Percentiles rank a stretch among this genome's conserved stretches.
These are phyloP conservation scores for Caretta caretta DNA, from an alignment of 2,113 vertebrate genomes.

Conservation along the genomic window DNA sequence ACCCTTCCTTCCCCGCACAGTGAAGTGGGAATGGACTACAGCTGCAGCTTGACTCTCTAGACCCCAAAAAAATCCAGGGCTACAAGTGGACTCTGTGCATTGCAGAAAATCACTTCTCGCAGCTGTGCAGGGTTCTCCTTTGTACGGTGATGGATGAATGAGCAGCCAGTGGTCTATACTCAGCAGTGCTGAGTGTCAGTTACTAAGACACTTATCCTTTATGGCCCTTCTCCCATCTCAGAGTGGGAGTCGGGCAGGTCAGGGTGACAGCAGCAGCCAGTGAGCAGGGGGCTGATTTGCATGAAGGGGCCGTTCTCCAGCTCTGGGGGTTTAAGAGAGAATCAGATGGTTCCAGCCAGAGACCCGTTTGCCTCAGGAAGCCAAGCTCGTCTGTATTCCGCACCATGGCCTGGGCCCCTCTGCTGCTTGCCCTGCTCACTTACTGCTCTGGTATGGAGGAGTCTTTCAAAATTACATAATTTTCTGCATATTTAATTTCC, in stretches of 20 bases:
- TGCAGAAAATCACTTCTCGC: no score
- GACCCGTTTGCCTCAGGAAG: not conserved
- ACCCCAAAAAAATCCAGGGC: no score
- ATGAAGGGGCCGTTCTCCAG: not conserved
- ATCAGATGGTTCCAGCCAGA: accelerated
- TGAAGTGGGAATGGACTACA: no score
- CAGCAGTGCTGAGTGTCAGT: no score
- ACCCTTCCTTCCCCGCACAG: no score
- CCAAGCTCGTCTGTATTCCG: not conserved
- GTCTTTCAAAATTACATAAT: not conserved
- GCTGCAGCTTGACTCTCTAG: no score
- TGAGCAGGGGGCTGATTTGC: not conserved
- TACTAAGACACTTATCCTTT: no score
- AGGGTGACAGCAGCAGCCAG: not conserved
- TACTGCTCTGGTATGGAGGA: not conserved
- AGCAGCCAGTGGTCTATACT: no score
- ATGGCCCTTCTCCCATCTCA: not conserved
- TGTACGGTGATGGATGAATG: no score
- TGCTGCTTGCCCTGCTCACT: not conserved
- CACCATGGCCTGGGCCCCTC: not conserved
- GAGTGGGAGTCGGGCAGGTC: accelerated
- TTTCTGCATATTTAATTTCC: no score
- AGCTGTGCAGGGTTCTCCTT: no score
- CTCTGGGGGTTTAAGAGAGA: not conserved
- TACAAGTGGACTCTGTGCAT: no score